These are phyloP conservation scores for Pseudomyrmex dendroicus DNA, from an alignment of 1,140 invertebrate species.

Conservation along the genomic window DNA sequence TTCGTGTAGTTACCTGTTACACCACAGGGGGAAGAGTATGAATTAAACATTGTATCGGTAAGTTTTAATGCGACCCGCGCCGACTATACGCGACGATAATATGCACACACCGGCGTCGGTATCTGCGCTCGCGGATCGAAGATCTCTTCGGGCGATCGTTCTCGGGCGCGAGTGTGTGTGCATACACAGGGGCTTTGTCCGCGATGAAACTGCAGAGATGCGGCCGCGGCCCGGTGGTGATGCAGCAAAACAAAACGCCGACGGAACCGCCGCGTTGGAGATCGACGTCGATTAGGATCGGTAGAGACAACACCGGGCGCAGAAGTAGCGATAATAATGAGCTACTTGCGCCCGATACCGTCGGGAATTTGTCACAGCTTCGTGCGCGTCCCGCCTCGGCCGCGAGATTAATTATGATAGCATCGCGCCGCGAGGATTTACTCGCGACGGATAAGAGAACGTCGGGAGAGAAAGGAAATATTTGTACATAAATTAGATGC, in stretches of 20 bases:
- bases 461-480: too few species aligned
- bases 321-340: slow-evolving; percentile 55
- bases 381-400: slow-evolving; percentile 38
- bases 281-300: slow-evolving; percentile 65
- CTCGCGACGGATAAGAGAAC: too few species aligned
- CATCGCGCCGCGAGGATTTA: slow-evolving; percentile 1
- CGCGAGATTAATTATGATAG: slow-evolving; percentile 52
- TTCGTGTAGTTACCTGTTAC: background rate
- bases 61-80: slow-evolving; percentile 30
- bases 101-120: slow-evolving; percentile 27
- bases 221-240: slow-evolving; percentile 28
- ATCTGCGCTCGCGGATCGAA: slow-evolving; percentile 58
- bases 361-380: slow-evolving; percentile 62
- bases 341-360: slow-evolving; percentile 54
- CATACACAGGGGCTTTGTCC: slow-evolving; percentile 52
- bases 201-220: slow-evolving; percentile 62
- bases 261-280: slow-evolving; percentile 21
- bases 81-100: slow-evolving; percentile 39
- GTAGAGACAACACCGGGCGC: slow-evolving; percentile 51
- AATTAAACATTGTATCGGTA: slow-evolving; percentile 56
- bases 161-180: slow-evolving; percentile 22
- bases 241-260: slow-evolving; percentile 41
- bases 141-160: slow-evolving; percentile 50
- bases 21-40: background rate
- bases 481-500: too few species aligned